Base-by-base conservation (phyloP, 1,140 invertebrate species). In the Calephelis virginiensis region DNA sequence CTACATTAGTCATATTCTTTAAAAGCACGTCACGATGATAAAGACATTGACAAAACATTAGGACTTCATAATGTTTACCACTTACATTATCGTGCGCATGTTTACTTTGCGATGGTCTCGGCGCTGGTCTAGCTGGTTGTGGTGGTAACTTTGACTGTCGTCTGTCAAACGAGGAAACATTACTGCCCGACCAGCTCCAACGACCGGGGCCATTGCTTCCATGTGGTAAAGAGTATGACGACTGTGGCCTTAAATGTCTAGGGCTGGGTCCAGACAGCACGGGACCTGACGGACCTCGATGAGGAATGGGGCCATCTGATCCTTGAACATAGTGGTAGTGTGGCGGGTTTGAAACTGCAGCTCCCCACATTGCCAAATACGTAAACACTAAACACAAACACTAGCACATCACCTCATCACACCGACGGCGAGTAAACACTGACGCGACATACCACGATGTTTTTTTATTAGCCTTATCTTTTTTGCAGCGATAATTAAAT, bases 131-230 rank as follows among this genome's bases (percentile, higher is more conserved):
- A 10, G 76, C 83, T 3, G 90, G 89, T 66, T 91, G 89, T 6
- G 91, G 90, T 5, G 91, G 91, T 49, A 91, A 79, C 71, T 91
- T 91, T 46, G 83, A 62, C 64, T 89, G 85, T 63, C 91, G 81
- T 53, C 91, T 75, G 66, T 92, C 91, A 69, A 92, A 90, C 0
- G 91, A 92, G 14, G 91, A 89, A 14, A 79, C 81, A 66, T 89
- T 79, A 68, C 76, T 89, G n/a, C 85, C 85, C 17, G 85, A 75
- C 86, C 86, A 89, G 28, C 85, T 75, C 86, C 86, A 89, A 6
- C 86, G 83, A n/a, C 81, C 80, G 8, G 83, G 85, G 7, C 85
- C 86, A 53, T 86, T 87, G 69, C 77, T 84, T 12, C 85, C 83
- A 48, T 91, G 86, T 6, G 89, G 89, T 66, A 91, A 64, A 13